Base-by-base conservation (phyloP, 2,797 vertebrate genomes). In the Spizella passerina region DNA sequence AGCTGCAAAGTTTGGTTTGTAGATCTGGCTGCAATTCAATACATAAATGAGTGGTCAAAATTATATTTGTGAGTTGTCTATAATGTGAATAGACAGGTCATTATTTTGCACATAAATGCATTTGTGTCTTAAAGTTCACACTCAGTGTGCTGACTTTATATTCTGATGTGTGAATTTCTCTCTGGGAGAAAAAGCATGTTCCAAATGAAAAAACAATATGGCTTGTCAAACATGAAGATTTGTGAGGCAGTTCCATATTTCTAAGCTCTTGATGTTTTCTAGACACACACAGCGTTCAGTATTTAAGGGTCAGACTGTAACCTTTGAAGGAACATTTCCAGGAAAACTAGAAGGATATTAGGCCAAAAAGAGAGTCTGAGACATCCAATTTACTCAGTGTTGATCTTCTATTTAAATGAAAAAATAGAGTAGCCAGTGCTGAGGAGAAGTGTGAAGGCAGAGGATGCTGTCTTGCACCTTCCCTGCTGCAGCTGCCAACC, bases 401-500 rank as follows among this genome's bases (percentile, higher is more conserved):
- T 85, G 44, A 86, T 71, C 88, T 88, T 91, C 55, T 84, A 9
- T 27, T 15, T 80, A 49, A 46, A 56, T 47, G 3, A 52, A 53
- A 38, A 81, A 64, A 32, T 5, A 39, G 50, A 70, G 23, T 39
- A n/a, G 34, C 10, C 3, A 10, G 39, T n/a, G 43, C 24, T 9
- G 14, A 36, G 22, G 57, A 53, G 43, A 70, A 47, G 8, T 22
- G 30, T 44, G 52, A 50, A 85, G 57, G 60, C 36, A 52, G 36
- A 73, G 49, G n/a, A 47, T 21, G 14, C 29, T 46, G 50, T 72
- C 32, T 90, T 11, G 2, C 43, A 43, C 24, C 32, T 70, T 90
- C 14, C 14, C n/a, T 0, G 0, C 38, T 22, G 38, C 2, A 27
- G 36, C 34, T 3, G 7, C 38, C 0, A 5, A 4, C 22, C 0